phyloP scores from a whole-genome alignment of 2,888 invertebrate genomes.

The Drosophila acutilabella region DNA sequence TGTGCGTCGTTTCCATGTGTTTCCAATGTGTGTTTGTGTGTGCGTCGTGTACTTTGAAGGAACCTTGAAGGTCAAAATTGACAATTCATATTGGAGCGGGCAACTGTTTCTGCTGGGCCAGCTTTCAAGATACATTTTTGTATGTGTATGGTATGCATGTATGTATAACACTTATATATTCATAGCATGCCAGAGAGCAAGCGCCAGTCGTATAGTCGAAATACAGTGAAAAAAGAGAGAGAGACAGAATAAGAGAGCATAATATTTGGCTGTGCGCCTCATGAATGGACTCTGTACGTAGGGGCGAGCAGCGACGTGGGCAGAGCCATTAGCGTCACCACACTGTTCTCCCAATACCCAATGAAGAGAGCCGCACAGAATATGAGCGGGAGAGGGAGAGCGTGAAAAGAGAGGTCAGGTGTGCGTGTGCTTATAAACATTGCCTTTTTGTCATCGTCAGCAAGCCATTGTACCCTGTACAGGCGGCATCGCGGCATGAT shows the following conservation, averaged over 20 bases:
- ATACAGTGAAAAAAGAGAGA: not conserved
- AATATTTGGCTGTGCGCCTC: slow-evolving; percentile 25
- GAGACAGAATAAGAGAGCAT: slow-evolving; percentile 25
- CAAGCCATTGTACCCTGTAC: slow-evolving; percentile 44
- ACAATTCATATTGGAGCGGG: slow-evolving; percentile 79
- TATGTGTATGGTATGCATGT: slow-evolving; percentile 1
- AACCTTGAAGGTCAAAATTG: slow-evolving; percentile 85
- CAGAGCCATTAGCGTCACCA: slow-evolving; percentile 23
- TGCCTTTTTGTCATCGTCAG: slow-evolving; percentile 69
- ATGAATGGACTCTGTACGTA: slow-evolving; percentile 42
- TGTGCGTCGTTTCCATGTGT: slow-evolving; percentile 39
- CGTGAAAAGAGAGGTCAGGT: slow-evolving; percentile 36
- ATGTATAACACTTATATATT: slow-evolving; percentile 2
- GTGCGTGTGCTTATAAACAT: slow-evolving; percentile 27
- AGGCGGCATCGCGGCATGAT: slow-evolving; percentile 15
- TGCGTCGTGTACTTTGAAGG: slow-evolving; percentile 81
- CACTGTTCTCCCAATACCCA: slow-evolving; percentile 13
- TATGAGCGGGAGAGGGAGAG: slow-evolving; percentile 3
- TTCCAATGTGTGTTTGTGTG: slow-evolving; percentile 21
- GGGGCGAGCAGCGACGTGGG: slow-evolving; percentile 21
- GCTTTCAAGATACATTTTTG: slow-evolving; percentile 56
- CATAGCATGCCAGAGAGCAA: slow-evolving; percentile 25
- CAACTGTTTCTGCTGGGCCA: slow-evolving; percentile 52
- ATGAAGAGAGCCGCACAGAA: not conserved
- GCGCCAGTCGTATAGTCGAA: slow-evolving; percentile 8